Evolutionary conservation across 2,797 vertebrate species (phyloP).

Genomic region (Enoplosus armatus): DNA sequence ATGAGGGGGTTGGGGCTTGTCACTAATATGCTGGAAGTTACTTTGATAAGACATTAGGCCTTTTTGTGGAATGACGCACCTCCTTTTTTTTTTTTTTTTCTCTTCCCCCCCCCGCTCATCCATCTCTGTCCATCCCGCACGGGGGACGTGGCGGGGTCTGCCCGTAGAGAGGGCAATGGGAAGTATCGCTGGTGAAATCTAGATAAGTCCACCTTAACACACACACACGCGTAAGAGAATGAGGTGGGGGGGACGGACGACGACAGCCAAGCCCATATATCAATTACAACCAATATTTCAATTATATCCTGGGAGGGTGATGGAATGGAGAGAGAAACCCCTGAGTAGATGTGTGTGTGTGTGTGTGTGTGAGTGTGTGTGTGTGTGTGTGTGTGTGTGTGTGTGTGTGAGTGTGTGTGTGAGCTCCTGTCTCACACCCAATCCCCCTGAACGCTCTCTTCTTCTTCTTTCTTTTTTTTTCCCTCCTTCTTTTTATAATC

Average conservation of each 20-base stretch:
- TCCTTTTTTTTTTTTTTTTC: conserved; percentile 23
- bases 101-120: conserved; percentile 33
- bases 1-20: conserved; percentile 87
- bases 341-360: conserved; percentile 36
- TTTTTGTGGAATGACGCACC: conserved; percentile 80
- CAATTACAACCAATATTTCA: conserved; percentile 75
- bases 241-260: conserved; percentile 66
- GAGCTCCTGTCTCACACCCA: conserved; percentile 11
- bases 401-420: conserved; percentile 17
- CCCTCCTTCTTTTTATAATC: conserved; percentile 26
- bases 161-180: conserved; percentile 86
- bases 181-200: conserved; percentile 73
- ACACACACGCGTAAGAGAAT: conserved; percentile 22
- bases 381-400: conserved; percentile 23
- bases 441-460: conserved; percentile 6
- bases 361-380: conserved; percentile 16
- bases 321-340: conserved; percentile 64
- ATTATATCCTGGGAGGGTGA: conserved; percentile 76
- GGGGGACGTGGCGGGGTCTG: conserved; percentile 70
- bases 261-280: conserved; percentile 81
- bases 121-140: conserved; percentile 58
- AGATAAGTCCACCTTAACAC: conserved; percentile 83
- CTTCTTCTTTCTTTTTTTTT: conserved; percentile 16
- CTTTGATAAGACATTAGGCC: conserved; percentile 95
- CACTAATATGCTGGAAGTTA: conserved; percentile 98